Evolutionary conservation across 2,113 vertebrate species (phyloP).

Genomic region (Pachyramphus minor): DNA sequence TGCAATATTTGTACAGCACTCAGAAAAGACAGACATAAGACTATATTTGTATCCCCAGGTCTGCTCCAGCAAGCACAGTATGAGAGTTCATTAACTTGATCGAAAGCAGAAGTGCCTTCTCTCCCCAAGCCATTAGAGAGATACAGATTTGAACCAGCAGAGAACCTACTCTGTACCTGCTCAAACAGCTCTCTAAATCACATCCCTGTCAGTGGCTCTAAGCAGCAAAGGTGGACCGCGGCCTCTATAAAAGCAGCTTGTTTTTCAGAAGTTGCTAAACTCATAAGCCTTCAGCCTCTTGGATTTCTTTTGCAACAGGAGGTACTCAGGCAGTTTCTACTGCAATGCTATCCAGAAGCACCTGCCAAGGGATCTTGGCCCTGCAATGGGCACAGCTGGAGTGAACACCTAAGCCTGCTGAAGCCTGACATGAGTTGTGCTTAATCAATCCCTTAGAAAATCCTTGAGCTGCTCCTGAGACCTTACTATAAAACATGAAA

Average conservation of each 20-base stretch:
- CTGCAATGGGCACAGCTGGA: not conserved
- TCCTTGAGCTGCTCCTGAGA: not conserved
- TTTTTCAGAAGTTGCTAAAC: not conserved
- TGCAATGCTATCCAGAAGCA: not conserved
- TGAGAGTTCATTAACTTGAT: conserved; percentile 11
- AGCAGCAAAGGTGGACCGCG: fast-evolving
- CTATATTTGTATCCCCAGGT: not conserved
- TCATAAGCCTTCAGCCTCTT: not conserved
- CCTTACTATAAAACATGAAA: not conserved
- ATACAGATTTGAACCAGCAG: not conserved
- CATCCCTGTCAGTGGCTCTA: not conserved
- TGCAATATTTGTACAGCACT: not conserved
- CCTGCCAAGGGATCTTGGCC: not conserved
- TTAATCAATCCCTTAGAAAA: not conserved
- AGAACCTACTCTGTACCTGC: not conserved
- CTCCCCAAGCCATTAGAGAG: not conserved
- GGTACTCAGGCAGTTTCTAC: not conserved
- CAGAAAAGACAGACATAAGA: not conserved
- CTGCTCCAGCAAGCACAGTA: not conserved
- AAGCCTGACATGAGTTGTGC: not conserved
- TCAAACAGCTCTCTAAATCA: not conserved
- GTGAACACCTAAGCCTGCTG: not conserved
- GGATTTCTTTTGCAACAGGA: not conserved
- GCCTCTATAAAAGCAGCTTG: not conserved
- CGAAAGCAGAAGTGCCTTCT: not conserved